Conservation (phyloP, 2,113 vertebrate genomes). For the Mesitornis unicolor region DNA sequence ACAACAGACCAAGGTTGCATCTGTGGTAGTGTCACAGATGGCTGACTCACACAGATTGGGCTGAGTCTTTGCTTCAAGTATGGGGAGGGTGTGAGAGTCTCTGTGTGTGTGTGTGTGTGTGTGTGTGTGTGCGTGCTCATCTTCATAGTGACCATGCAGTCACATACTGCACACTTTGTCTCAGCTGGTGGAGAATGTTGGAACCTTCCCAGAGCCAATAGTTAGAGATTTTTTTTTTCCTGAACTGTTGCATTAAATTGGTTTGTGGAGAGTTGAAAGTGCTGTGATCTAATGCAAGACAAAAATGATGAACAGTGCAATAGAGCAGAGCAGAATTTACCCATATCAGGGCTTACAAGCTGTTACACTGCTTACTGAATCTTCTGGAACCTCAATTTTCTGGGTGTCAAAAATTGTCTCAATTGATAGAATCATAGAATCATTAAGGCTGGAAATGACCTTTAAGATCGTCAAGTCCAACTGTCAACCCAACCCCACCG, state of each 20-base stretch:
- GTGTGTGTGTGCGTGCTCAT: not conserved
- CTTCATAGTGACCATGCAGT: not conserved
- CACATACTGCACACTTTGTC: not conserved
- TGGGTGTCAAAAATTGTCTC: not conserved
- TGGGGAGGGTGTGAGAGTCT: too few species aligned
- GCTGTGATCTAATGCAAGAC: not conserved
- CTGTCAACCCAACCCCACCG: too few species aligned
- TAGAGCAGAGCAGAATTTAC: not conserved
- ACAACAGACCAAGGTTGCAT: not conserved
- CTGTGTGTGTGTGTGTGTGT: too few species aligned
- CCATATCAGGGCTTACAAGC: not conserved
- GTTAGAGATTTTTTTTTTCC: not conserved
- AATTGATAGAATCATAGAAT: too few species aligned
- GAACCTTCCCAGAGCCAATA: not conserved
- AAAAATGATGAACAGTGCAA: not conserved
- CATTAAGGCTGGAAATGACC: too few species aligned
- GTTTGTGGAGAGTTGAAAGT: not conserved
- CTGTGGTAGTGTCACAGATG: not conserved
- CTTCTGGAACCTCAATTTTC: not conserved
- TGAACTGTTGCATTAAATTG: not conserved
- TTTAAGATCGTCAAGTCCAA: too few species aligned
- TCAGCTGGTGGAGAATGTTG: not conserved
- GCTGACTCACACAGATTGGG: not conserved
- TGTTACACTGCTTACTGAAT: not conserved
- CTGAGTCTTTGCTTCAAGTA: not conserved